Conservation (phyloP, 2,797 vertebrate genomes). For the Cyclura pinguis region DNA sequence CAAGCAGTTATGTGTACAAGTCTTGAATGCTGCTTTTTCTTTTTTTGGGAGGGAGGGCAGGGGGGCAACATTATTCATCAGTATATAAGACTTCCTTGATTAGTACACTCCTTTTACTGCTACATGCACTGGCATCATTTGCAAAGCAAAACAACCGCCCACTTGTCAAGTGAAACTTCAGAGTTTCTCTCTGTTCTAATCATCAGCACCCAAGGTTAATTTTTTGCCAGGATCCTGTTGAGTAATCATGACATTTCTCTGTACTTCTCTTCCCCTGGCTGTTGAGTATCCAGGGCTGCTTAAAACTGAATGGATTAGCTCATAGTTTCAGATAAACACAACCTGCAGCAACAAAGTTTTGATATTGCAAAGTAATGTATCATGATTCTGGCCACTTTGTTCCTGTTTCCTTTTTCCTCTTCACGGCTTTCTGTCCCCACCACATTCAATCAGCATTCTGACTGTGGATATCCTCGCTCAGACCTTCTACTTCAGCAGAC, state of each 20-base stretch:
- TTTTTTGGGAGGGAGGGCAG: not conserved
- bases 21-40: not conserved
- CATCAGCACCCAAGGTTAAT: slow-evolving; percentile 63
- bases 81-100: not conserved
- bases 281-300: not conserved
- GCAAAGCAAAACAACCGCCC: slow-evolving; percentile 37
- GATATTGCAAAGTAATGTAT: not conserved
- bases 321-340: not conserved
- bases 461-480: too few species aligned
- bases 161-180: slow-evolving; percentile 32
- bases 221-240: slow-evolving; percentile 64
- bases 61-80: not conserved
- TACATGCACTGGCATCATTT: not conserved
- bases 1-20: not conserved
- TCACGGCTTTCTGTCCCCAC: too few species aligned
- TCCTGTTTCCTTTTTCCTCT: not conserved
- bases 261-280: slow-evolving; percentile 39
- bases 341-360: not conserved
- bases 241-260: slow-evolving; percentile 50
- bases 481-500: not conserved
- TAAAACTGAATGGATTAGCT: not conserved
- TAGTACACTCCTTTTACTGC: not conserved
- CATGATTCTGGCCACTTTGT: too few species aligned
- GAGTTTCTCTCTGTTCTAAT: slow-evolving; percentile 35
- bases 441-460: not conserved